phyloP scores from a whole-genome alignment of 2,113 vertebrate genomes.

The Haplochromis burtoni region DNA sequence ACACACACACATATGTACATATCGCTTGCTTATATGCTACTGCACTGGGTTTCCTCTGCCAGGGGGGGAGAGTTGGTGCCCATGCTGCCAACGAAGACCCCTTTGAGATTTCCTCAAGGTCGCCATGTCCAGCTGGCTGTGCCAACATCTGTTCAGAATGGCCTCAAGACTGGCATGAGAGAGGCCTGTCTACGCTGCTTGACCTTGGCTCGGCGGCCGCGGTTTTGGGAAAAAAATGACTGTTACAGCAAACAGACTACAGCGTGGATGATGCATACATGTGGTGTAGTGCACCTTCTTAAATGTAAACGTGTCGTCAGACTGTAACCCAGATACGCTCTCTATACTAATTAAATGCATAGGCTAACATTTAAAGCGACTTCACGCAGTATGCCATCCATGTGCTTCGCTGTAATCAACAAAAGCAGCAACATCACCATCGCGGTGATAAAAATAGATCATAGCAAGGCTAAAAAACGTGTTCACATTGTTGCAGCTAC shows the following conservation, averaged over 20 bases:
- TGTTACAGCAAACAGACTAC: not conserved
- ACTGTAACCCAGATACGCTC: not conserved
- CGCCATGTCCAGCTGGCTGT: slow-evolving; percentile 64
- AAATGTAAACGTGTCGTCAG: not conserved
- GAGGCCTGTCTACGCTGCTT: slow-evolving; percentile 29
- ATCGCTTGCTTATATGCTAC: slow-evolving; percentile 13
- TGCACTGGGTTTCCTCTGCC: slow-evolving; percentile 43
- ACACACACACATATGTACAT: not conserved
- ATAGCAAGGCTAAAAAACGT: not conserved
- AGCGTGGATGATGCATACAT: not conserved
- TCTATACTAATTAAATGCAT: not conserved
- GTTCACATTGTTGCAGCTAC: not conserved
- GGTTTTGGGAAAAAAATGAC: not conserved
- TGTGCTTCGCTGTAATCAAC: not conserved
- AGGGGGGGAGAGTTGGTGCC: slow-evolving; percentile 52
- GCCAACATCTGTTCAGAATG: slow-evolving; percentile 68
- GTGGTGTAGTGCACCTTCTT: not conserved
- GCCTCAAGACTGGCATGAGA: slow-evolving; percentile 65
- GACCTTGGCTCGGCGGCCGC: slow-evolving; percentile 50
- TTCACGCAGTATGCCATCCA: not conserved
- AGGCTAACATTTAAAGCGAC: not conserved
- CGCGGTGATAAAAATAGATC: not conserved
- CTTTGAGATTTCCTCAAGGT: slow-evolving; percentile 66
- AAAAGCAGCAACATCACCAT: not conserved
- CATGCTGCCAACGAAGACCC: slow-evolving; percentile 61